Base-by-base conservation (phyloP, 23 tunicate genomes). In the Styela clava region DNA sequence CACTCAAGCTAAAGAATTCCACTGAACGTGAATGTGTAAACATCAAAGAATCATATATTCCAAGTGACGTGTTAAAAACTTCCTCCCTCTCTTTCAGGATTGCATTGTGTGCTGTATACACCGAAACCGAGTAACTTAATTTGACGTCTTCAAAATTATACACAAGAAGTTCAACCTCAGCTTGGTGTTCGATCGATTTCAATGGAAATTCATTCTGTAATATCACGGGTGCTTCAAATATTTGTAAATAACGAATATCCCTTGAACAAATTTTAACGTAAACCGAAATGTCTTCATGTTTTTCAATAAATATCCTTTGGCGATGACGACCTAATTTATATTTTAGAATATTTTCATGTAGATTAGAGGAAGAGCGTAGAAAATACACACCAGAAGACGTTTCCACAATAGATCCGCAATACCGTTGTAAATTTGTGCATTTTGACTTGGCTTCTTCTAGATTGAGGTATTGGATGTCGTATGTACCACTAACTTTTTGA, bases 311-410 rank as follows among this genome's bases (percentile, higher is more conserved):
- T 51, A 31, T 44, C 7, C 65, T 51, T 33, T 35, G 32, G 16
- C 56, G 56, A 25, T 5, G 9, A 52, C 62, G 81, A 21, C 81
- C 81, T 27, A 16, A 9, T 76, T 44, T 76, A 22, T 35, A 76
- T 32, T 44, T 1, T 0, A 76, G 64, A 0, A 44, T 56, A 9
- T 76, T 76, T 52, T 76, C 81, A 52, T 76, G 81, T 64, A 76
- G 35, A 1, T 24, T 35, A 18, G 81, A n/a, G 27, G 81, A 21
- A 37, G 81, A 44, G 3, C 81, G 81, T 0, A 76, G 64, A 27
- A 23, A 3, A 2, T 44, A 76, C 28, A 33, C 24, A 5, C 65
- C 65, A 20, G 81, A 30, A n/a, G 30, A 24, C 21, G 19, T 52
- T n/a, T 33, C 81, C 25, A 76, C 18, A 0, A 76, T 44, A 2